Evolutionary conservation across 2,797 vertebrate species (phyloP), one percentile per base, ranked within the genome.

Genomic region (Arctocebus calabarensis): DNA sequence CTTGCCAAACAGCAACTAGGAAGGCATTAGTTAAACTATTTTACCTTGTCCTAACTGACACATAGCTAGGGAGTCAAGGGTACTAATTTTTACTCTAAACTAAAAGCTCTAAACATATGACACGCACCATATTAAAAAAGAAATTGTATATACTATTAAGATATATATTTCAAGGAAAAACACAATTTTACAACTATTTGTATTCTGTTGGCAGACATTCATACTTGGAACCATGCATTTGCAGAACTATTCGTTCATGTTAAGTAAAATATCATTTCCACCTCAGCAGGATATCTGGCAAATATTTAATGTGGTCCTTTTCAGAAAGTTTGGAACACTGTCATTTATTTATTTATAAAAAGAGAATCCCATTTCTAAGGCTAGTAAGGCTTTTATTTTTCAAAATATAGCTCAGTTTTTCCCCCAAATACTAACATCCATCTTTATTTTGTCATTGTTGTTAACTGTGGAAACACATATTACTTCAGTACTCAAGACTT

Each of bases 241-340:
- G 29, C 52, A 95, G 75, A 94, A 70, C 62, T 74, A 74, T 83
- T 91, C 84, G 74, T 84, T 87, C 40, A 95, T 5, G 1, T 71
- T 95, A 94, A 94, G 84, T 34, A 94, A 91, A 88, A 91, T 82
- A 94, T 68, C 45, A 84, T 85, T 57, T 95, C 43, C 22, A 96
- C 19, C 62, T 91, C 86, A 96, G 73, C 68, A 96, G 45, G 73
- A 57, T 52, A 92, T 89, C 70, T 85, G 77, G 37, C 2, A 27
- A 17, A 88, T 82, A 96, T 89, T 91, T 93, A 94, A 89, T 13
- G 52, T 89, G 27, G 25, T 61, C 37, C 14, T 79, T 96, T 96
- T 91, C 55, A 91, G 62, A 95, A 73, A 82, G 27, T 78, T 87
- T 93, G 52, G n/a, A 84, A 29, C 27, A n/a, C 1, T 64, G 7